Evolutionary conservation across 1,140 invertebrate genomes (phyloP).

Genomic region (Sycobia sp.): DNA sequence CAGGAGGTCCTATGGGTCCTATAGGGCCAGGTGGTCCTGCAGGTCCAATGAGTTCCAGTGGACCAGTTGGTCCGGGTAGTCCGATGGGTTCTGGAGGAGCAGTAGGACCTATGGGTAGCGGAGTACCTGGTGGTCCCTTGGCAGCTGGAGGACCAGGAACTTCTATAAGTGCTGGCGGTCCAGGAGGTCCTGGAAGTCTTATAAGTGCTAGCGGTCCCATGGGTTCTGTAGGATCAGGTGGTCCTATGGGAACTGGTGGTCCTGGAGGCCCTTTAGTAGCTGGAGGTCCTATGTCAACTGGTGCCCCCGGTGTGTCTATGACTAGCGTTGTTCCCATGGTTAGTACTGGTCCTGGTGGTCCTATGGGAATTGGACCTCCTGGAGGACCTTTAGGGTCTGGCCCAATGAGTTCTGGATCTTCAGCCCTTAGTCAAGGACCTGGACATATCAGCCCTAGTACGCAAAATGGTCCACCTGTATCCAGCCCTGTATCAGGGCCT

Average conservation of each 20-base stretch:
- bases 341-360: constrained; percentile 14
- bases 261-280: constrained; percentile 39
- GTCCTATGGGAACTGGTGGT: constrained; percentile 23
- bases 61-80: constrained; percentile 33
- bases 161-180: constrained; percentile 34
- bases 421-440: constrained; percentile 25
- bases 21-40: constrained; percentile 4
- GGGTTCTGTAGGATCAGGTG: constrained; percentile 25
- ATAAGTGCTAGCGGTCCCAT: constrained; percentile 25
- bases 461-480: constrained; percentile 3
- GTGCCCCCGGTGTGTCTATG: constrained; percentile 38
- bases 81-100: constrained; percentile 44
- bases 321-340: constrained; percentile 22
- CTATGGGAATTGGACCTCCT: constrained; percentile 38
- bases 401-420: constrained; percentile 38
- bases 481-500: constrained; percentile 9
- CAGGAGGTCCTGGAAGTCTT: constrained; percentile 30
- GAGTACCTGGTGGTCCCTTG: constrained; percentile 5
- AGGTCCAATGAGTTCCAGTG: constrained; percentile 41
- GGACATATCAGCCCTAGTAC: constrained; percentile 14
- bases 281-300: constrained; percentile 41
- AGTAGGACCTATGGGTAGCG: constrained; percentile 39
- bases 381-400: constrained; percentile 46
- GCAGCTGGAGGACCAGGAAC: constrained; percentile 12
- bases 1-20: constrained; percentile 23